Conservation (phyloP, 2,888 invertebrate species). For the Dermolepida albohirtum region DNA sequence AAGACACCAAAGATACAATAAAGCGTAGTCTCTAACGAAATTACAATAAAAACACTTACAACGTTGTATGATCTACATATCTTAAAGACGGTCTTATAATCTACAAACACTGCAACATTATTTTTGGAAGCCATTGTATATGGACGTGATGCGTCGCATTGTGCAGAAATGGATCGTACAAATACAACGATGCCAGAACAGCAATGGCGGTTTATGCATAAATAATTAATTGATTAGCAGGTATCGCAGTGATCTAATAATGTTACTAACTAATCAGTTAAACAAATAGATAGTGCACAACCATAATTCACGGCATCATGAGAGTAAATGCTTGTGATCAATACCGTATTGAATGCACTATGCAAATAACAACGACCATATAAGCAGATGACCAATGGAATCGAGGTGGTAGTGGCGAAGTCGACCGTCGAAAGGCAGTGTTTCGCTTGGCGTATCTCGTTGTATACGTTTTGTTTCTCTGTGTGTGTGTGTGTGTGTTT, state of each 20-base stretch:
- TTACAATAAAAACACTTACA: no score
- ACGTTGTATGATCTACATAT: no score
- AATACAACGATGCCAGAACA: constrained; percentile 42
- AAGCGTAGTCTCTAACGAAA: no score
- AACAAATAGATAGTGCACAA: constrained; percentile 67
- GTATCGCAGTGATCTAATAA: constrained; percentile 67
- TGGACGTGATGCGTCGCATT: not conserved
- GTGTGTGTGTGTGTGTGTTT: constrained; percentile 51
- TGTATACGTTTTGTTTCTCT: not conserved
- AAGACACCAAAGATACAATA: no score
- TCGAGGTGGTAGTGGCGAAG: constrained; percentile 45
- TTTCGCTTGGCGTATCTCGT: not conserved
- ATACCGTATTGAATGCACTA: constrained; percentile 65
- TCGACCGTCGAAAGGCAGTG: not conserved
- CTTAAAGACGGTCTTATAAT: no score
- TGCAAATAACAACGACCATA: constrained; percentile 62
- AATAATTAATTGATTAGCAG: constrained; percentile 68
- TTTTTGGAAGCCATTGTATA: no score
- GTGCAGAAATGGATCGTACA: constrained; percentile 6
- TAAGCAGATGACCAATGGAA: constrained; percentile 55
- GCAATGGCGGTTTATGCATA: constrained; percentile 61
- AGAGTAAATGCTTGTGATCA: constrained; percentile 65
- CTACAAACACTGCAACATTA: no score
- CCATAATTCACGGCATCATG: constrained; percentile 66
- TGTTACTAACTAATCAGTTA: constrained; percentile 67